A percentile compares a stretch with the other conserved stretches of the same genome.
phyloP scores from a whole-genome alignment of 2,797 vertebrate species.

The Chelidonichthys spinosus region DNA sequence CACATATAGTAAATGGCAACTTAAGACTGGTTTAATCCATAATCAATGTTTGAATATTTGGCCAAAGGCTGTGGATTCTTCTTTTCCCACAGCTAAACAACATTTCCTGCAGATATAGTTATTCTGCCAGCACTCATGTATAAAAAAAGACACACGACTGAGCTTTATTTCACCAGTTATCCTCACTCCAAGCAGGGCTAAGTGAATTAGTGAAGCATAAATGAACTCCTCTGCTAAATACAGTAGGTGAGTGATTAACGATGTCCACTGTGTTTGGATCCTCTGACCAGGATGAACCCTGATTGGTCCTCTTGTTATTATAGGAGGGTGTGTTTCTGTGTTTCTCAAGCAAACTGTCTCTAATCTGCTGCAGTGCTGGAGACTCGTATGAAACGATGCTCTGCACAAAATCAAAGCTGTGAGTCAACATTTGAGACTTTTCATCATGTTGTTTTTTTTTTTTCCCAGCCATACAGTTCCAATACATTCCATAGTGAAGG shows the following conservation, averaged over 20 bases:
- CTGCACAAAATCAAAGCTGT: constrained; percentile 49
- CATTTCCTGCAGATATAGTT: constrained; percentile 18
- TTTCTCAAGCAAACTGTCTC: constrained; percentile 30
- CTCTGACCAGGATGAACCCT: constrained; percentile 20
- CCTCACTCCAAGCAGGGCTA: constrained; percentile 26
- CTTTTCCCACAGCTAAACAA: background rate
- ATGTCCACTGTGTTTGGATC: constrained; percentile 30
- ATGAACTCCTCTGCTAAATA: constrained; percentile 55
- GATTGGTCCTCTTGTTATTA: constrained; percentile 31
- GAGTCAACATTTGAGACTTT: constrained; percentile 23
- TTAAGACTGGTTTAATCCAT: constrained; percentile 1
- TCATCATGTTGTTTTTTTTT: constrained; percentile 35
- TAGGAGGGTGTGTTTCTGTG: constrained; percentile 21
- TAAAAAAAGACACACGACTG: background rate
- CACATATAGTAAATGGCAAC: constrained; percentile 18
- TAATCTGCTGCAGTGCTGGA: constrained; percentile 2
- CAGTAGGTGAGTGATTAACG: constrained; percentile 56
- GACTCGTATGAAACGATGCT: constrained; percentile 57
- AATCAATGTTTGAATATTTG: constrained; percentile 24
- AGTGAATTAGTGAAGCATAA: constrained; percentile 49
- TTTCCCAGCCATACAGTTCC: background rate
- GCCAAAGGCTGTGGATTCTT: constrained; percentile 1
- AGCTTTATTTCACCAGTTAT: constrained; percentile 2
- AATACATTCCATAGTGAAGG: constrained; percentile 37
- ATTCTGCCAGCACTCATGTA: background rate